A percentile compares a stretch with the other conserved stretches of the same genome.
Evolutionary conservation across 2,113 vertebrate species (phyloP).

Genomic region (Grammomys dolichurus): DNA sequence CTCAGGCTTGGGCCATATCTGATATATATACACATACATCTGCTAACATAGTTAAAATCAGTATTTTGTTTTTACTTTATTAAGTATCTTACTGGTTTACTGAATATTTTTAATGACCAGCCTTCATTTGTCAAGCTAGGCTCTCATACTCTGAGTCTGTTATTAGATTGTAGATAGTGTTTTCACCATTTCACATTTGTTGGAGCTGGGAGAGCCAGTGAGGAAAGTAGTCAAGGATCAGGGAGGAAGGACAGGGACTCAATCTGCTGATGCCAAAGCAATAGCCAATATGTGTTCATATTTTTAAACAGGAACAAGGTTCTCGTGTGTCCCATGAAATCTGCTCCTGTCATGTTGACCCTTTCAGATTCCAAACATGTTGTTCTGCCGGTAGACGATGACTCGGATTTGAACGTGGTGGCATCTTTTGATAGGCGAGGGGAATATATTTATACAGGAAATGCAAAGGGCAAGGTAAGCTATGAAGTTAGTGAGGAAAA

Average conservation of each 20-base stretch:
- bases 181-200: conserved; percentile 27
- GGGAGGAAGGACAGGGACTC: conserved; percentile 10
- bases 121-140: conserved; percentile 39
- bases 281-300: conserved; percentile 70
- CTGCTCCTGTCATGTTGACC: conserved; percentile 96
- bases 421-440: conserved; percentile 98
- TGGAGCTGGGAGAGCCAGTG: conserved; percentile 1
- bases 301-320: conserved; percentile 93
- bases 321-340: conserved; percentile 99
- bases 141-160: neutral
- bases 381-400: conserved; percentile 97
- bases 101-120: conserved; percentile 50
- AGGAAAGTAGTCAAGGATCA: neutral
- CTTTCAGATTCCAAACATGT: conserved; percentile 98
- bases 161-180: conserved; percentile 2
- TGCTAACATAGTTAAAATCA: conserved; percentile 31
- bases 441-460: conserved; percentile 98
- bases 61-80: conserved; percentile 33
- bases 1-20: neutral
- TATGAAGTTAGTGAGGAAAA: too few relatives aligned
- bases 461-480: conserved; percentile 99
- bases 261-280: conserved; percentile 67
- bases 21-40: neutral
- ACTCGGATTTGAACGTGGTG: conserved; percentile 98
- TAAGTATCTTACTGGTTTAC: conserved; percentile 40